Percentiles rank a stretch among this genome's conserved stretches.
Conservation (phyloP, 1,140 invertebrate genomes). For the Pseudomyrmex sp. region DNA sequence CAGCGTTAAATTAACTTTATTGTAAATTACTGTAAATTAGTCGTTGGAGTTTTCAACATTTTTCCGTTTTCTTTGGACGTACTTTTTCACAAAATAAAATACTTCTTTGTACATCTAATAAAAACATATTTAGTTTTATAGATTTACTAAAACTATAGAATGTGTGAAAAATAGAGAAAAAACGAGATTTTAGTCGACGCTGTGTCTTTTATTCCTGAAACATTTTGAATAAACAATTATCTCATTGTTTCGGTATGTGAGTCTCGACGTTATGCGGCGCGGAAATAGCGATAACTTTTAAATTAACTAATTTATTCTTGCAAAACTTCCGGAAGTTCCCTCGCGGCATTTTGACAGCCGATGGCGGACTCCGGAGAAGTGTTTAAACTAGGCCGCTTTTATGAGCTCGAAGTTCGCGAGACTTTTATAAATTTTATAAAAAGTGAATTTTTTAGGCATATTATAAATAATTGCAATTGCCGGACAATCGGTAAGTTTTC, state of each 20-base stretch:
- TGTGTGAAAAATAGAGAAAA: too few species aligned
- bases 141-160: too few species aligned
- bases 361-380: constrained; percentile 11
- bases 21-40: background rate
- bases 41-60: too few species aligned
- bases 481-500: background rate
- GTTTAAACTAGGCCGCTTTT: constrained; percentile 36
- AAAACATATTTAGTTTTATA: too few species aligned
- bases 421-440: constrained; percentile 51
- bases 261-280: background rate
- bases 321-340: constrained; percentile 5
- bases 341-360: constrained; percentile 30
- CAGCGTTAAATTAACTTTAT: background rate
- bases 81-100: too few species aligned
- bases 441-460: constrained; percentile 22
- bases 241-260: background rate
- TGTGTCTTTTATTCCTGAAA: background rate
- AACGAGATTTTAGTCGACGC: background rate
- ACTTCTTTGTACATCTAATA: too few species aligned
- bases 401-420: constrained; percentile 11
- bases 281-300: constrained; percentile 34
- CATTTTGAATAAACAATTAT: constrained; percentile 28
- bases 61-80: too few species aligned
- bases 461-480: constrained; percentile 31
- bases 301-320: constrained; percentile 34